These are phyloP conservation scores for Indicator maculatus DNA, from an alignment of 2,113 vertebrate species.

Conservation along the genomic window DNA sequence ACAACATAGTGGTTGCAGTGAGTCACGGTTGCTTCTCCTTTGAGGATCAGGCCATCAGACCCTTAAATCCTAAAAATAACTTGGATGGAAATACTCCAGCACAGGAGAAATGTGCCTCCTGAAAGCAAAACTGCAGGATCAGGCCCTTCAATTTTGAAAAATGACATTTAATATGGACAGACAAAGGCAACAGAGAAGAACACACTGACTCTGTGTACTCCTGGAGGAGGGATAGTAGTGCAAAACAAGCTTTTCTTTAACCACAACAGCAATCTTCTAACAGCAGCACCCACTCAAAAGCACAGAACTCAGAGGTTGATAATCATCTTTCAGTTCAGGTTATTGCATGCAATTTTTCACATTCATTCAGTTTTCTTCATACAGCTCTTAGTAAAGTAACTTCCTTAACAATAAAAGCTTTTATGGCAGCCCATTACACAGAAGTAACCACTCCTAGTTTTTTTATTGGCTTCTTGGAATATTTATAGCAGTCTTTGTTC, in stretches of 20 bases:
- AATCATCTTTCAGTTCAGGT: conserved; percentile 82
- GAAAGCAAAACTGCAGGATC: conserved; percentile 48
- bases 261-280: conserved; percentile 79
- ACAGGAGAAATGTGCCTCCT: not conserved
- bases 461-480: conserved; percentile 82
- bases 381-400: conserved; percentile 81
- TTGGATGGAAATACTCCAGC: not conserved
- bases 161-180: conserved; percentile 71
- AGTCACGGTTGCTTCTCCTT: not conserved
- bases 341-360: conserved; percentile 84
- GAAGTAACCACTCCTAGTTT: conserved; percentile 78
- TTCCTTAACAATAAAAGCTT: conserved; percentile 85
- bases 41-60: not conserved
- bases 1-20: not conserved
- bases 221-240: conserved; percentile 70
- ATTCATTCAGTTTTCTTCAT: conserved; percentile 82
- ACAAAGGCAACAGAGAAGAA: conserved; percentile 64
- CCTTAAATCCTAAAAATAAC: conserved; percentile 18
- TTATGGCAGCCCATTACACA: conserved; percentile 80
- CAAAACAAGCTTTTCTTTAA: conserved; percentile 83
- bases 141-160: conserved; percentile 70
- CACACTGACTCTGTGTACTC: conserved; percentile 76
- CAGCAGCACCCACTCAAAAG: conserved; percentile 78
- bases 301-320: conserved; percentile 79
- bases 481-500: conserved; percentile 84